phyloP scores from a whole-genome alignment of 2,888 invertebrate species.

The Philonicus albiceps region DNA sequence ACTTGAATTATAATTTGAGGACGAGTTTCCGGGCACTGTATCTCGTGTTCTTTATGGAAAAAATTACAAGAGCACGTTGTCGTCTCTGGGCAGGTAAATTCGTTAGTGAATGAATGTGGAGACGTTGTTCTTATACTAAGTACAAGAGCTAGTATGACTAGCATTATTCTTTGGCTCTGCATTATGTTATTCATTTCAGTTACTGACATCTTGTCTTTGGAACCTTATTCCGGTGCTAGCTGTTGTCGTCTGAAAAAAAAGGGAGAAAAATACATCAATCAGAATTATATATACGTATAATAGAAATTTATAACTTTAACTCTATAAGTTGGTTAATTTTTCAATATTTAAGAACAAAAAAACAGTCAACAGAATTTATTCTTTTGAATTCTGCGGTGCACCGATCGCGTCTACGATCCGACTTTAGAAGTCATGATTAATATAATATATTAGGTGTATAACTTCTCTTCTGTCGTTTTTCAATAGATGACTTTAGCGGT shows the following conservation, averaged over 20 bases:
- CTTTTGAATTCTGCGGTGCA: no score
- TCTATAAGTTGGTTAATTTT: no score
- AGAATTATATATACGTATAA: no score
- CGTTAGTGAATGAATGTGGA: background rate
- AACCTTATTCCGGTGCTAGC: background rate
- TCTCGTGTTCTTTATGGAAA: conserved; percentile 57
- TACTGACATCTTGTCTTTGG: background rate
- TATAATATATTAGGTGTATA: no score
- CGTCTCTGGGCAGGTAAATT: conserved; percentile 44
- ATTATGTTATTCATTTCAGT: background rate
- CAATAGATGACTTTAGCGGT: no score
- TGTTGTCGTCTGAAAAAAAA: background rate
- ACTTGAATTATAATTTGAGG: conserved; percentile 58
- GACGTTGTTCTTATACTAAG: background rate
- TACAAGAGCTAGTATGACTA: background rate
- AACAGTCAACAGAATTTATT: no score
- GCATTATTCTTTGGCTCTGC: background rate
- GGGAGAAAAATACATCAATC: background rate
- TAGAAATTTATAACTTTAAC: no score
- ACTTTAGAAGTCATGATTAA: no score
- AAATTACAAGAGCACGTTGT: conserved; percentile 57
- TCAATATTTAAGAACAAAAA: no score
- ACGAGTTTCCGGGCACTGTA: conserved; percentile 57
- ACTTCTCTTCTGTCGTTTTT: no score
- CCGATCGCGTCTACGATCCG: no score